Base-by-base conservation (phyloP, 2,888 invertebrate genomes). In the Erpobdella octoculata region DNA sequence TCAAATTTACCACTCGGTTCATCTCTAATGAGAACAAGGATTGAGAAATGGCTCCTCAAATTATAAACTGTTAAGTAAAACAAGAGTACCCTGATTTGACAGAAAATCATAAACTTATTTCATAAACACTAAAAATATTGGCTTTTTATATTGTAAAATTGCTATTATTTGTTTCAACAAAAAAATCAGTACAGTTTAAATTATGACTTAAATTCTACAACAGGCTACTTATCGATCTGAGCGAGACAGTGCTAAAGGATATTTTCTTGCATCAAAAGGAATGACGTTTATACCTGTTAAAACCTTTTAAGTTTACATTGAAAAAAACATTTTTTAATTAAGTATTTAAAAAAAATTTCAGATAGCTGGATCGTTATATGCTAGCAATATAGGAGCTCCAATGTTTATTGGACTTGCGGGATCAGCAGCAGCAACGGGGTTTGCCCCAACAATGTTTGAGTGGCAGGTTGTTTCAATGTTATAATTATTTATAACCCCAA, bases 271-370 rank as follows among this genome's bases (percentile, higher is more conserved):
- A 6, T 84, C 84, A 65, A 78, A 84, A 61, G 80, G 78, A 67
- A 85, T 85, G 84, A 78, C 78, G 38, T 85, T 84, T 83, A 79
- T 83, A 46, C 84, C 84, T 71, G 85, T 85, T 76, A 79, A 61
- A 3, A 28, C 3, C 5, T 31, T 4, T 18, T 6, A 61, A 2
- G 1, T 62, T 62, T n/a, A n/a, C n/a, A n/a, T n/a, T 12, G 1
- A 6, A n/a, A 62, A n/a, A n/a, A 62, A 62, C n/a, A n/a, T n/a
- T n/a, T n/a, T n/a, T n/a, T n/a, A n/a, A n/a, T n/a, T n/a, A n/a
- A n/a, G n/a, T n/a, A n/a, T n/a, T n/a, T n/a, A n/a, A n/a, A n/a
- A n/a, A n/a, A n/a, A n/a, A n/a, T n/a, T 53, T 25, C 59, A 70
- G 70, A 65, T 72, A 41, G 73, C 74, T 15, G 75, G 73, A 8